These are phyloP conservation scores for Xanthia icteritia DNA, from an alignment of 2,888 invertebrate species.

Conservation along the genomic window DNA sequence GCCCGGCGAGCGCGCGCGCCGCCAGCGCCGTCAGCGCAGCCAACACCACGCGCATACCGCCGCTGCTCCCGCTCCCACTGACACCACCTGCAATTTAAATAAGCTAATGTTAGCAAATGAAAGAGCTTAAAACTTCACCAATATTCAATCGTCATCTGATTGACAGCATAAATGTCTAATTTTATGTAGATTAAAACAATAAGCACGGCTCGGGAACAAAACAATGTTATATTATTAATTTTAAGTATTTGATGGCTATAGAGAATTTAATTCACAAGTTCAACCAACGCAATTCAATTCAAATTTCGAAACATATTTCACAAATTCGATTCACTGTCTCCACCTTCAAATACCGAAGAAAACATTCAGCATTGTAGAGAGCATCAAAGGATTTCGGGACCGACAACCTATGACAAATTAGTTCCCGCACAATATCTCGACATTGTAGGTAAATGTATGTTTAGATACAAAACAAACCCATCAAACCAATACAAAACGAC, in stretches of 20 bases:
- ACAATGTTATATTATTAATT: not conserved
- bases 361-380: conserved; percentile 38
- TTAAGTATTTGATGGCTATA: not conserved
- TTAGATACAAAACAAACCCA: conserved; percentile 43
- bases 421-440: conserved; percentile 43
- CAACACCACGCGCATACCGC: conserved; percentile 89
- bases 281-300: not conserved
- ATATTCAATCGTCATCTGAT: not conserved
- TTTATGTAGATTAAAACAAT: not conserved
- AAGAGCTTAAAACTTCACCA: not conserved
- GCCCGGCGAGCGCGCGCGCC: conserved; percentile 86
- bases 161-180: not conserved
- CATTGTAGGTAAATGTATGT: not conserved
- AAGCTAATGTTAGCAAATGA: not conserved
- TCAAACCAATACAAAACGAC: conserved; percentile 41
- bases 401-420: conserved; percentile 53
- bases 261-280: conserved; percentile 3
- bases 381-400: conserved; percentile 44
- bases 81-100: conserved; percentile 82
- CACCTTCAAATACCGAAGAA: conserved; percentile 24
- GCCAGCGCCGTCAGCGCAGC: conserved; percentile 88
- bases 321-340: conserved; percentile 5
- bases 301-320: conserved; percentile 1
- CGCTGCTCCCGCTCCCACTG: conserved; percentile 83
- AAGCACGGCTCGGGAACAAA: not conserved